Percentiles rank a stretch among this genome's conserved stretches.
phyloP scores from a whole-genome alignment of 2,797 vertebrate species.

The Yasuhikotakia modesta region DNA sequence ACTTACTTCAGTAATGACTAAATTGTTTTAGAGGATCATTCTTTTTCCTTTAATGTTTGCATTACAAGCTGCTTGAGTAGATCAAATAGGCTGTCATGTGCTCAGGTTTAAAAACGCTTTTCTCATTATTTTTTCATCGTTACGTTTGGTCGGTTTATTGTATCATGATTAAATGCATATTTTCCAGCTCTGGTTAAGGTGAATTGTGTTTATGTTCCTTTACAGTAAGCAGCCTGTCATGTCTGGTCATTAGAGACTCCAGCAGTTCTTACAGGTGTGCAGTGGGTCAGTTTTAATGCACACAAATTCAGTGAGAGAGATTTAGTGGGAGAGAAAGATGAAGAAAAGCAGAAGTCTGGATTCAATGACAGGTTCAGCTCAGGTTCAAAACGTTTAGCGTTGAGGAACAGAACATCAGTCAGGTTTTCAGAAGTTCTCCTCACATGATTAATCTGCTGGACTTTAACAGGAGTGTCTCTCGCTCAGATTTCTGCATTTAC shows the following conservation, averaged over 20 bases:
- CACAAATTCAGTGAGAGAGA: slow-evolving; percentile 47
- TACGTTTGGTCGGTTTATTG: background rate
- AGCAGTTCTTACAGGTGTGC: slow-evolving; percentile 53
- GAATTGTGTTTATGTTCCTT: background rate
- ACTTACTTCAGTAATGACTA: slow-evolving; percentile 61
- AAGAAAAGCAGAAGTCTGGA: slow-evolving; percentile 53
- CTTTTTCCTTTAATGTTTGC: slow-evolving; percentile 53
- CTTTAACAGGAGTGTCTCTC: slow-evolving; percentile 25
- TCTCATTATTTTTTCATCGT: slow-evolving; percentile 33
- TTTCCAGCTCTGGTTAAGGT: background rate
- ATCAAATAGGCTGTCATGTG: slow-evolving; percentile 51
- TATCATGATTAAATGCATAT: slow-evolving; percentile 31
- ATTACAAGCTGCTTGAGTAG: slow-evolving; percentile 29
- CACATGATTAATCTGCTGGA: slow-evolving; percentile 64
- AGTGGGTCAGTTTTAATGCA: slow-evolving; percentile 50
- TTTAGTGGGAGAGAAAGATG: slow-evolving; percentile 48
- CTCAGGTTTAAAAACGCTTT: slow-evolving; percentile 47
- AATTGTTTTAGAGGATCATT: slow-evolving; percentile 65
- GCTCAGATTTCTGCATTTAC: slow-evolving; percentile 7
- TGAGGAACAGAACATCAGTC: slow-evolving; percentile 60
- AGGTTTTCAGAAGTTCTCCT: slow-evolving; percentile 60
- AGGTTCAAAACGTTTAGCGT: slow-evolving; percentile 60
- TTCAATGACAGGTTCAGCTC: slow-evolving; percentile 55
- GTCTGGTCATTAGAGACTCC: slow-evolving; percentile 12
- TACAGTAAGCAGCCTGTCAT: slow-evolving; percentile 6